Evolutionary conservation across 2,888 invertebrate species (phyloP), one percentile per base, ranked within the genome.

Genomic region (Pimpla rufipes): DNA sequence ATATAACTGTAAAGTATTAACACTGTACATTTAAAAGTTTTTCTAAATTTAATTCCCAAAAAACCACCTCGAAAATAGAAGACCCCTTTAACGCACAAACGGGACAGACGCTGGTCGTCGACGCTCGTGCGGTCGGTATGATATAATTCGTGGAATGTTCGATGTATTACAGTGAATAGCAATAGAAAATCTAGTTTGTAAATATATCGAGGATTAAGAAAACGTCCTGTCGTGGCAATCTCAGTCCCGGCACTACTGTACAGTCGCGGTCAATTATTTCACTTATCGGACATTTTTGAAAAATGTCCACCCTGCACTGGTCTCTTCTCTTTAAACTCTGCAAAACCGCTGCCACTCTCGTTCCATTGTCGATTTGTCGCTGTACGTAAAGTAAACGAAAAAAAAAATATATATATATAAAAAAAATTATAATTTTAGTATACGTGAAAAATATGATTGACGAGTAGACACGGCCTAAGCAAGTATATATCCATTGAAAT

Each of bases 381-480:
- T 42, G 13, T 37, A 21, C 40, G 35, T 16, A 66, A 16, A 18
- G n/a, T 78, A 74, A 76, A 75, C 40, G 29, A 10, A 42, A 71
- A n/a, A 13, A 52, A n/a, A 37, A 40, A 55, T n/a, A 21, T 18
- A 55, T 37, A 42, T 42, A 13, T 37, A 37, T 52, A 55, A 21
- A 70, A 40, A 67, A 78, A 73, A 79, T 81, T 45, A 83, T 67
- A 84, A 79, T 59, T 59, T 59, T n/a, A 59, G n/a, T 35, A 57
- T 57, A 57, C 13, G 57, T 13, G 29, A 57, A n/a, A n/a, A 57
- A 57, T 57, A 59, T 35, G 59, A 35, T 59, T 29, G 59, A 59
- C 85, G 87, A 90, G 91, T 91, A 90, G 91, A 88, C 87, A 88
- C 90, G 90, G 90, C 91, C 90, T 90, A 91, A 91, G 87, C 85